These are phyloP conservation scores for Takifugu flavidus DNA, from an alignment of 2,113 vertebrate genomes.

Conservation along the genomic window DNA sequence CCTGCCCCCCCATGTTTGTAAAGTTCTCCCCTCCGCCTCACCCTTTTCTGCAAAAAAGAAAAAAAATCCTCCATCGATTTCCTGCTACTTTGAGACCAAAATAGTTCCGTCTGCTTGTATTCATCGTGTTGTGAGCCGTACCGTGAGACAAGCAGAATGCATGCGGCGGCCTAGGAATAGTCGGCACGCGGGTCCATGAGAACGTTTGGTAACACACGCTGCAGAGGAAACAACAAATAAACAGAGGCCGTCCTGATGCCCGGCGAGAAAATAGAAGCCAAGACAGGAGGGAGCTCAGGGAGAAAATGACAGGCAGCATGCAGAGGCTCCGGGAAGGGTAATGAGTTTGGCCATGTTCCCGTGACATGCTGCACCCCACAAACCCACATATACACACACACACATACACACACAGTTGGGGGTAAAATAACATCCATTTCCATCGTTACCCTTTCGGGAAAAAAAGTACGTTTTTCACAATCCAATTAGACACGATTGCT, in stretches of 20 bases:
- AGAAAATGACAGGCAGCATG: conserved; percentile 45
- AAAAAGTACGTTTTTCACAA: conserved; percentile 11
- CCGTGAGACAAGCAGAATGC: conserved; percentile 45
- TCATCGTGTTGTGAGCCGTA: conserved; percentile 40
- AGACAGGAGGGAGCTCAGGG: conserved; percentile 23
- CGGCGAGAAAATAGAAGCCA: conserved; percentile 25
- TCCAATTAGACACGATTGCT: conserved; percentile 17
- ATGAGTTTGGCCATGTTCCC: conserved; percentile 58
- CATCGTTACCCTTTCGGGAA: conserved; percentile 3
- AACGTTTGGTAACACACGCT: conserved; percentile 48
- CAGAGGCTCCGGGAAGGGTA: conserved; percentile 44
- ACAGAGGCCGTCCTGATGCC: conserved; percentile 21
- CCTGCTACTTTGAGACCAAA: conserved; percentile 59
- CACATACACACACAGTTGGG: not conserved
- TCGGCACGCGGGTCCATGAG: conserved; percentile 38
- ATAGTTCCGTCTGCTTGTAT: conserved; percentile 42
- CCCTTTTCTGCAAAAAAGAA: conserved; percentile 9
- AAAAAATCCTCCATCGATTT: conserved; percentile 60
- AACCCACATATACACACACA: conserved; percentile 1
- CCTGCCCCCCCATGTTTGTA: conserved; percentile 9
- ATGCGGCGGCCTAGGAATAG: conserved; percentile 32
- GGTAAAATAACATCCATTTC: conserved; percentile 1
- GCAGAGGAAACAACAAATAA: conserved; percentile 53
- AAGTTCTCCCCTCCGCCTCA: conserved; percentile 19
- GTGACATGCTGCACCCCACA: conserved; percentile 16